A percentile compares a stretch with the other conserved stretches of the same genome.
These are phyloP conservation scores for Drosophila lowei DNA, from an alignment of 1,140 invertebrate genomes.

Conservation along the genomic window DNA sequence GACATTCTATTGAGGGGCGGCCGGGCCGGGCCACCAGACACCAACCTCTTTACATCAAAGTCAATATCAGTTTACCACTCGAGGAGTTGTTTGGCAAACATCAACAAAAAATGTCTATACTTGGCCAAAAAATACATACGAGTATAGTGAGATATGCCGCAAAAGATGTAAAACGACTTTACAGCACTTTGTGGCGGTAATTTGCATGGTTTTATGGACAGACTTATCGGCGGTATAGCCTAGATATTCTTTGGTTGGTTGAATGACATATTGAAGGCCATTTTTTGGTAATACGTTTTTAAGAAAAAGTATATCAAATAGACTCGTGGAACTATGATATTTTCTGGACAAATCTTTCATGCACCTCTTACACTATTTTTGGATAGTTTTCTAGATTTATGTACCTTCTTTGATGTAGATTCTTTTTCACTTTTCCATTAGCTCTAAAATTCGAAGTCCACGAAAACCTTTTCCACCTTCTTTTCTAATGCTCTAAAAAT, in stretches of 20 bases:
- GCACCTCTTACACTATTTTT: too few relatives aligned
- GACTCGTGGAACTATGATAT: too few relatives aligned
- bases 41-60: slow-evolving; percentile 54
- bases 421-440: too few relatives aligned
- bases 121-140: not conserved
- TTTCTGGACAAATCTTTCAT: too few relatives aligned
- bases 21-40: slow-evolving; percentile 2
- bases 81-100: slow-evolving; percentile 50
- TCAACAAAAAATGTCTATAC: slow-evolving; percentile 9
- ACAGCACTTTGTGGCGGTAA: slow-evolving; percentile 5
- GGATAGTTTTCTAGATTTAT: too few relatives aligned
- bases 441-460: too few relatives aligned
- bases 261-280: not conserved
- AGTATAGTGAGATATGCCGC: too few relatives aligned
- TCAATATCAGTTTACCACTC: slow-evolving; percentile 54
- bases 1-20: slow-evolving; percentile 3
- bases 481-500: too few relatives aligned
- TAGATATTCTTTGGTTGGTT: slow-evolving; percentile 9
- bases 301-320: too few relatives aligned
- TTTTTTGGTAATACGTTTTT: not conserved
- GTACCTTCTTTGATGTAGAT: too few relatives aligned
- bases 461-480: too few relatives aligned
- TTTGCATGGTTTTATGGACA: slow-evolving; percentile 23
- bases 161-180: slow-evolving; percentile 2
- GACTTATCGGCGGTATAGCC: slow-evolving; percentile 12